Evolutionary conservation across 2,113 vertebrate species (phyloP).

Genomic region (Hiodon alosoides): DNA sequence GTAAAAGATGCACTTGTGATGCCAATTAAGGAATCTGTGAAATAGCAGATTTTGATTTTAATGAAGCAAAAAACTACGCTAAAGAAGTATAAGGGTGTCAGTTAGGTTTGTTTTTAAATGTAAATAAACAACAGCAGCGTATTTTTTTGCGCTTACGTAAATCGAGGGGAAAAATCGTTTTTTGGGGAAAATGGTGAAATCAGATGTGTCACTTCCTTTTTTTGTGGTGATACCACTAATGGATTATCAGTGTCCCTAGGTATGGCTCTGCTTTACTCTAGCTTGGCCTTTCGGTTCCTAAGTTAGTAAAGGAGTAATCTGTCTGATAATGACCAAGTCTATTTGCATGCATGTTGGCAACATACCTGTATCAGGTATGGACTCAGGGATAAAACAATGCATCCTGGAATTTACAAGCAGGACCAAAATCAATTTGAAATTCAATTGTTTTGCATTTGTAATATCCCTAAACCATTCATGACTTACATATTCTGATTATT

Average conservation of each 20-base stretch:
- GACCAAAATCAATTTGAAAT: slow-evolving; percentile 7
- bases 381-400: not conserved
- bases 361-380: slow-evolving; percentile 24
- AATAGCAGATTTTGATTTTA: no score
- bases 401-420: not conserved
- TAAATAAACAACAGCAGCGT: no score
- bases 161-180: not conserved
- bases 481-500: slow-evolving; percentile 18
- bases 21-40: no score
- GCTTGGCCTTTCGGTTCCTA: not conserved
- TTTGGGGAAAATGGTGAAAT: not conserved
- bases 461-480: not conserved
- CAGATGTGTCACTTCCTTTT: slow-evolving; percentile 26
- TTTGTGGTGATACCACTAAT: slow-evolving; percentile 28
- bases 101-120: no score
- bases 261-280: not conserved
- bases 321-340: not conserved
- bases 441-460: slow-evolving; percentile 7
- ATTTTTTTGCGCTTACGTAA: no score
- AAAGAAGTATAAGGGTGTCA: no score
- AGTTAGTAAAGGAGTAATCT: not conserved
- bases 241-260: slow-evolving; percentile 30
- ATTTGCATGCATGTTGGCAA: slow-evolving; percentile 6
- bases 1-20: no score
- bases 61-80: no score